These are phyloP conservation scores for Crocallis elinguaria DNA, from an alignment of 2,888 invertebrate species.

Conservation along the genomic window DNA sequence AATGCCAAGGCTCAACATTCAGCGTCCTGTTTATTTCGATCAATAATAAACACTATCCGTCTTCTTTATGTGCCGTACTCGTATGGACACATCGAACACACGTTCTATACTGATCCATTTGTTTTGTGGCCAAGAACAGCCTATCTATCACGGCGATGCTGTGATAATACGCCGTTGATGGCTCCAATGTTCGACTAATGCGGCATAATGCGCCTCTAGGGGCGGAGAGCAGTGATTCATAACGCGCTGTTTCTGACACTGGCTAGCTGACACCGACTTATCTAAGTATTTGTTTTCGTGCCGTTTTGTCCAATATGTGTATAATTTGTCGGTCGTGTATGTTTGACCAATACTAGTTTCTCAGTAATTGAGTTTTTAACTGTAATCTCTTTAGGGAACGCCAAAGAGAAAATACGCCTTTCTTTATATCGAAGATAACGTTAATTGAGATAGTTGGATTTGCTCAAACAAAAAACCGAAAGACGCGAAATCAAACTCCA, in stretches of 20 bases:
- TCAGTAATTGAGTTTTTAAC: background rate
- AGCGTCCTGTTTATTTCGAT: slow-evolving; percentile 26
- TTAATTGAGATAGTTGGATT: no score
- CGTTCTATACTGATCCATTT: slow-evolving; percentile 22
- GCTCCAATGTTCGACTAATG: slow-evolving; percentile 58
- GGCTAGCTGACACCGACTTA: slow-evolving; percentile 35
- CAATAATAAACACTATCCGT: slow-evolving; percentile 12
- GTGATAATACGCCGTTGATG: slow-evolving; percentile 45
- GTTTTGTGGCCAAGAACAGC: slow-evolving; percentile 31
- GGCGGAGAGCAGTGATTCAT: slow-evolving; percentile 40
- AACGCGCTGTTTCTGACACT: slow-evolving; percentile 38
- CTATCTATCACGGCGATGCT: slow-evolving; percentile 37
- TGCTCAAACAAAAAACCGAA: no score
- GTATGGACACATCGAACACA: slow-evolving; percentile 1
- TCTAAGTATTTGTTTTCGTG: slow-evolving; percentile 31
- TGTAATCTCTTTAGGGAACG: no score
- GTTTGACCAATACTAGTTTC: background rate
- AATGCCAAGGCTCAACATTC: slow-evolving; percentile 28
- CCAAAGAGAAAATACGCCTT: no score
- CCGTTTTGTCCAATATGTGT: background rate
- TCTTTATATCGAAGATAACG: no score
- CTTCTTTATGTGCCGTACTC: slow-evolving; percentile 11
- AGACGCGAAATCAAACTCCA: no score
- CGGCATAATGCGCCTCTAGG: slow-evolving; percentile 45
- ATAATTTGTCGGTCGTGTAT: background rate